Base-by-base conservation (phyloP, 1,140 invertebrate genomes). In the Neotoxoptera formosana region DNA sequence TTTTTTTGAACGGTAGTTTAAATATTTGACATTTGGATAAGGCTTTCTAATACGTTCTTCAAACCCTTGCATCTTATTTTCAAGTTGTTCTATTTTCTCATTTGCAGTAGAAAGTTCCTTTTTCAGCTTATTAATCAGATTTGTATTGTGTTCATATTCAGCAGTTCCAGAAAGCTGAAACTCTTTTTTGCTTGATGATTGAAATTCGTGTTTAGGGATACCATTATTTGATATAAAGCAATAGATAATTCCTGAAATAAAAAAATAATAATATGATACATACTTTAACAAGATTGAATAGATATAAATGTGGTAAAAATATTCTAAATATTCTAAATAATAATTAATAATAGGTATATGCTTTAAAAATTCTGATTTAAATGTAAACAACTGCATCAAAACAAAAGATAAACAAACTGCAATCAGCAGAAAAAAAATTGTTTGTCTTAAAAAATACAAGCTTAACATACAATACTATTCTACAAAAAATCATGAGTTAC, bases 21-120 rank as follows among this genome's bases (percentile, higher is more conserved):
- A 48, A 92, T 94, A 91, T 93, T 94, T 94, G 34, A 94, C 93
- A 87, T 86, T 86, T 51, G 93, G 93, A 94, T 94, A 94, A 36
- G 93, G 93, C 53, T 94, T 94, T 86, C 21, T 93, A 34, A 93
- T 93, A 84, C 81, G 91, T 84, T 93, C 91, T 51, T 93, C 91
- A 93, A 93, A 93, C 17, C 91, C 91, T 86, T 84, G 91, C 91
- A 93, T 93, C 34, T 93, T 93, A 2, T 56, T 83, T 84, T 84
- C 91, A 36, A 93, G 91, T 56, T 86, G n/a, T 93, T 86, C 48
- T 84, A 93, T 93, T 93, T 93, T 93, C 36, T 51, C 25, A 25
- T 93, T 83, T 84, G 91, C 91, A 0, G 41, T 41, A 56, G 91
- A 48, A 17, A 93, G 48, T 0, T 93, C 81, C 21, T 41, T 86